These are phyloP conservation scores for Cheilosia grossa DNA, from an alignment of 2,888 invertebrate genomes.

Conservation along the genomic window DNA sequence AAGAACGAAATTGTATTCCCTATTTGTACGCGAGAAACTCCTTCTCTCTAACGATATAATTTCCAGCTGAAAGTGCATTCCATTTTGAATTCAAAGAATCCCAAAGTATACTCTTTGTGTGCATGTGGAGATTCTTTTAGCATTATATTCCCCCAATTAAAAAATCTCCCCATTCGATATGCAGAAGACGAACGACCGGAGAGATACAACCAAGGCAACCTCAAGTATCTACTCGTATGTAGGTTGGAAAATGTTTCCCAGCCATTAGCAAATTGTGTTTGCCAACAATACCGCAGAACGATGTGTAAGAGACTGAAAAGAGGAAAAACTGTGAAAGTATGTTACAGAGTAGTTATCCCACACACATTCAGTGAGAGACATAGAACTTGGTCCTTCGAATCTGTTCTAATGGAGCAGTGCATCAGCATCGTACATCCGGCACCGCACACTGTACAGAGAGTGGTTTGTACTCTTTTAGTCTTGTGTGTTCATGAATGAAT, in stretches of 20 bases:
- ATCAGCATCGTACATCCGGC: slow-evolving; percentile 28
- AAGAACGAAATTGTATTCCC: not conserved
- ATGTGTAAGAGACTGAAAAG: slow-evolving; percentile 3
- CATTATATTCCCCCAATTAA: not conserved
- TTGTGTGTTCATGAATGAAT: not conserved
- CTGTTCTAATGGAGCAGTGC: slow-evolving; percentile 29
- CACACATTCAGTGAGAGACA: not conserved
- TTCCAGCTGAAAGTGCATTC: slow-evolving; percentile 28
- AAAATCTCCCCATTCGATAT: not conserved
- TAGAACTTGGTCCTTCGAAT: slow-evolving; percentile 10
- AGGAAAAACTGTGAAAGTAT: slow-evolving; percentile 27
- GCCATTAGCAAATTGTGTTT: slow-evolving; percentile 65
- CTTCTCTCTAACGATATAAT: slow-evolving; percentile 10
- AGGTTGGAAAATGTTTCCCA: slow-evolving; percentile 44
- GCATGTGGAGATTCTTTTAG: slow-evolving; percentile 1
- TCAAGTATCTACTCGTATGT: not conserved
- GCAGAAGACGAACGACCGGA: slow-evolving; percentile 5
- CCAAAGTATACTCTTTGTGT: not conserved
- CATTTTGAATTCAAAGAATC: slow-evolving; percentile 6
- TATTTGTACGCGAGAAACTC: not conserved
- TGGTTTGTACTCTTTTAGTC: slow-evolving; percentile 18
- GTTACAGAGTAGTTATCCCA: slow-evolving; percentile 17
- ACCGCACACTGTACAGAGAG: not conserved
- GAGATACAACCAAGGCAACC: not conserved
- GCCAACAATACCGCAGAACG: slow-evolving; percentile 52